phyloP scores from a whole-genome alignment of 2,888 invertebrate genomes.

The Cordylochernes scorpioides region DNA sequence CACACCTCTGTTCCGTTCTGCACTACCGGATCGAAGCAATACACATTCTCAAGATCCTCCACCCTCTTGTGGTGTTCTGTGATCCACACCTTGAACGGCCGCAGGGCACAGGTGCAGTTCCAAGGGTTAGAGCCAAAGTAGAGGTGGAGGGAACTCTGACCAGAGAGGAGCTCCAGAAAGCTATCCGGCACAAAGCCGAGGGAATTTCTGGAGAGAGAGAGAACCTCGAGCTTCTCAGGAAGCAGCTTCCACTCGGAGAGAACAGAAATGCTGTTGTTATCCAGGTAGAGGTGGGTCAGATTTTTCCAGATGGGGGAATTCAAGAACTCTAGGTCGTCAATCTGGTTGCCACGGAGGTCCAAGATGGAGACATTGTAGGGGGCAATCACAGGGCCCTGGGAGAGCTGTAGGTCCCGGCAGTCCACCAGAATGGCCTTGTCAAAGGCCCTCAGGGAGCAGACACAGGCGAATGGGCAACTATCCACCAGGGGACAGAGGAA shows the following conservation, averaged over 20 bases:
- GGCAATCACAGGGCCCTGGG: slow-evolving; percentile 1
- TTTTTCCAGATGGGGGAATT: slow-evolving; percentile 5
- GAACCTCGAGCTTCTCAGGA: slow-evolving; percentile 3
- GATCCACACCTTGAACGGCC: slow-evolving; percentile 12
- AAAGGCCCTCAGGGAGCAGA: slow-evolving; percentile 7
- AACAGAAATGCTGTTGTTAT: slow-evolving; percentile 10
- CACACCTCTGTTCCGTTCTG: slow-evolving; percentile 5
- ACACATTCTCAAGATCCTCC: slow-evolving; percentile 6
- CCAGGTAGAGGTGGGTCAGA: slow-evolving; percentile 10
- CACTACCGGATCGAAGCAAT: slow-evolving; percentile 6
- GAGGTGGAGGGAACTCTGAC: slow-evolving; percentile 1
- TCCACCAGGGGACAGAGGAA: slow-evolving; percentile 8
- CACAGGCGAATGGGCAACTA: slow-evolving; percentile 6
- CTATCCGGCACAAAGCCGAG: slow-evolving; percentile 7
- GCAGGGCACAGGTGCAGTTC: slow-evolving; percentile 13
- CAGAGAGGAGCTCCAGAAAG: slow-evolving; percentile 7
- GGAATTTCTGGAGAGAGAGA: slow-evolving; percentile 11
- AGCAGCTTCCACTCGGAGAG: slow-evolving; percentile 6
- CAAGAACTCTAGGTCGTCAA: slow-evolving; percentile 4
- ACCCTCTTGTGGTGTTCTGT: slow-evolving; percentile 7
- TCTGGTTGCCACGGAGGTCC: slow-evolving; percentile 4
- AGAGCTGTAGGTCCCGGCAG: slow-evolving; percentile 5
- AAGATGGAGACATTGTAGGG: slow-evolving; percentile 7
- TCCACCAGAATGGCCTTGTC: slow-evolving; percentile 6
- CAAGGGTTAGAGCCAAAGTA: slow-evolving; percentile 13